A percentile compares a stretch with the other conserved stretches of the same genome.
Conservation (phyloP, 2,113 vertebrate species). For the Phalacrocorax pelagicus region DNA sequence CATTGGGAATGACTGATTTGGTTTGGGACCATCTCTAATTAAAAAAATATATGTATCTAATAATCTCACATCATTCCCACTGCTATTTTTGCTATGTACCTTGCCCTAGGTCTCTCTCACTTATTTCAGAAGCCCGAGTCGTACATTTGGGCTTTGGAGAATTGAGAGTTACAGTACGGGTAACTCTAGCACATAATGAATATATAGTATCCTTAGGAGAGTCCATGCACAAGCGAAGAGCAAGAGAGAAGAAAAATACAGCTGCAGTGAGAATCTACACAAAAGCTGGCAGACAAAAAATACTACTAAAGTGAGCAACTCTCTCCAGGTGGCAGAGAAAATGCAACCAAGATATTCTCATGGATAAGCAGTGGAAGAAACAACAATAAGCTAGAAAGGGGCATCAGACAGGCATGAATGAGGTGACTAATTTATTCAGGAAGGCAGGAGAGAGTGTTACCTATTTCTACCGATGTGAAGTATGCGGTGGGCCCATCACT, state of each 20-base stretch:
- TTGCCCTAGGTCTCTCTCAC: conserved; percentile 34
- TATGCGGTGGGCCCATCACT: background rate
- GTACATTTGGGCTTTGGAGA: conserved; percentile 24
- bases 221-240: conserved; percentile 14
- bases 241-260: background rate
- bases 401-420: background rate
- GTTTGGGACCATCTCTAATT: conserved; percentile 60
- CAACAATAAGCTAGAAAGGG: background rate
- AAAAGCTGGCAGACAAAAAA: conserved; percentile 17
- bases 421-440: background rate
- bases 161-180: background rate
- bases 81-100: conserved; percentile 38
- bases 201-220: conserved; percentile 59
- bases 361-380: background rate
- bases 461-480: background rate
- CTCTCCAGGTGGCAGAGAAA: background rate
- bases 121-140: conserved; percentile 40
- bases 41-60: conserved; percentile 65
- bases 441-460: background rate
- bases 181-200: conserved; percentile 51
- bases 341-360: background rate
- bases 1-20: conserved; percentile 58
- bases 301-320: background rate
- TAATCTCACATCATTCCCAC: conserved; percentile 58
- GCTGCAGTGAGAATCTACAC: background rate